phyloP scores from a whole-genome alignment of 2,113 vertebrate species.

The Onychorhynchus coronatus region DNA sequence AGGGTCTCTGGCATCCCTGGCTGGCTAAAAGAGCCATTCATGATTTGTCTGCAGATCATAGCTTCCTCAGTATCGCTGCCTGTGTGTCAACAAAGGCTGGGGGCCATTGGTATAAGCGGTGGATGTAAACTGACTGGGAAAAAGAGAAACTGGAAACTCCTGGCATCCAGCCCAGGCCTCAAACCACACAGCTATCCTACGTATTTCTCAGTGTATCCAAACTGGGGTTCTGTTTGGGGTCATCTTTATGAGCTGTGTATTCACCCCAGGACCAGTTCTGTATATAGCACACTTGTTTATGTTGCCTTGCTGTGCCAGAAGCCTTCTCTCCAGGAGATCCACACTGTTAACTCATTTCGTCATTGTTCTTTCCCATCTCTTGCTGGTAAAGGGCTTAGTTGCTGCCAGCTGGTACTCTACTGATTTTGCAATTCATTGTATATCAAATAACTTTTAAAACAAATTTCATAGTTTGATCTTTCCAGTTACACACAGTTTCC shows the following conservation, averaged over 20 bases:
- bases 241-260: not conserved
- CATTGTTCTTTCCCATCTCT: not conserved
- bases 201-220: not conserved
- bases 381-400: not conserved
- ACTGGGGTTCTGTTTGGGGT: not conserved
- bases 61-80: not conserved
- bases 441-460: not conserved
- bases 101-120: rapidly evolving
- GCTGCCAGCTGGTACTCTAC: not conserved
- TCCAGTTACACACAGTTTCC: not conserved
- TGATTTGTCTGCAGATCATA: not conserved
- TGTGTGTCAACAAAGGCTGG: not conserved
- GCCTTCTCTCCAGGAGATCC: not conserved
- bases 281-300: conserved; percentile 8
- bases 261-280: not conserved
- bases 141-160: not conserved
- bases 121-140: not conserved
- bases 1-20: not conserved
- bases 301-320: conserved; percentile 22
- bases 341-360: not conserved
- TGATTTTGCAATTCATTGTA: not conserved
- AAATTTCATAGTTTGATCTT: not conserved
- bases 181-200: not conserved
- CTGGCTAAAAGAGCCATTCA: not conserved
- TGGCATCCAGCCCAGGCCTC: conserved; percentile 7